Evolutionary conservation across 2,113 vertebrate genomes (phyloP), one percentile per base, ranked within the genome.

Genomic region (Apeltes quadracus): DNA sequence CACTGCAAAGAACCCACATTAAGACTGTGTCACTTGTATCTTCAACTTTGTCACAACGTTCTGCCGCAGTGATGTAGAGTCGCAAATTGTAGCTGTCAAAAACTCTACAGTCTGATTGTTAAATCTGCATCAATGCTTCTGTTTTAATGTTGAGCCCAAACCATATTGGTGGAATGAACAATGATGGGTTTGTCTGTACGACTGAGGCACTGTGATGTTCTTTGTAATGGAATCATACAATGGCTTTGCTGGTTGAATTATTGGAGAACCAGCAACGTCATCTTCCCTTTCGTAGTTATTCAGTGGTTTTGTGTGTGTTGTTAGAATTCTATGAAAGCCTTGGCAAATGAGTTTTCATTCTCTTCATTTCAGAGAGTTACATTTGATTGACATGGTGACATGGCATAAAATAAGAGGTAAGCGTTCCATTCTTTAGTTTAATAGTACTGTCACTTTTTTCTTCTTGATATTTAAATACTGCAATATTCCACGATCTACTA

Each of bases 371-470:
- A 97, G 96, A 83, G 96, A 97, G 82, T 87, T 97, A 88, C 96
- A 96, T 85, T 93, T 97, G 90, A 95, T 97, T 71, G 96, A 97
- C 73, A 92, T 90, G 0, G 92, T 93, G 74, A 96, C 94, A 61
- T 97, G 96, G 96, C 93, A 96, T 82, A 96, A 95, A 89, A 96
- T 97, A 90, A 91, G 96, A 96, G 96, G 96, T 96, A 85, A 87
- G 50, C 46, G 41, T 62, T 43, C 23, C 8, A 34, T 62, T 0
- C 12, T 48, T 34, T 22, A 8, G 6, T 41, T n/a, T 9, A 8
- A 64, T 8, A 53, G 20, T 15, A 15, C 11, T 4, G 7, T n/a
- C 20, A 44, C 25, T 22, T 32, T 58, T 39, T 25, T 8, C 14
- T 29, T 32, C 9, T 48, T 16, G 16, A 61, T 29, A 51, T 39